A percentile compares a stretch with the other conserved stretches of the same genome.
Conservation (phyloP, 2,797 vertebrate species). For the Siniperca undulata region DNA sequence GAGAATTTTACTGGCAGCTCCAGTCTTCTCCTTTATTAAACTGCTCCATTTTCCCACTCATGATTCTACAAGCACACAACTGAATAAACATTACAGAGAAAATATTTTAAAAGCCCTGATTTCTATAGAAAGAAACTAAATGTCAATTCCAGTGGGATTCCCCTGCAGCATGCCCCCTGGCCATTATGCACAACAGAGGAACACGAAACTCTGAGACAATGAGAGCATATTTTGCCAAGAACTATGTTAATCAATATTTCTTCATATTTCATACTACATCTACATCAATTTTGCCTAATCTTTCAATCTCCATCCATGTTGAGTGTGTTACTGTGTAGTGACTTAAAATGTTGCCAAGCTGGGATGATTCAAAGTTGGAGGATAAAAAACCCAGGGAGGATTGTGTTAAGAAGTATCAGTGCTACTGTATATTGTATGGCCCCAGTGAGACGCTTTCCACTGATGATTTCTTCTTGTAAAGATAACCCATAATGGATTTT, state of each 20-base stretch:
- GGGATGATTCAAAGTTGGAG: conserved; percentile 46
- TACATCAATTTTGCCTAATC: conserved; percentile 38
- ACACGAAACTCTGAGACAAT: conserved; percentile 51
- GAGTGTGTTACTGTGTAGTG: conserved; percentile 18
- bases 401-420: conserved; percentile 39
- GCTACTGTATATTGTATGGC: conserved; percentile 38
- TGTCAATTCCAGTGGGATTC: conserved; percentile 58
- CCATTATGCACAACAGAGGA: conserved; percentile 59
- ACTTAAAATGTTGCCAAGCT: conserved; percentile 25
- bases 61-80: conserved; percentile 23
- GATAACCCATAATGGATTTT: conserved; percentile 72
- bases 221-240: conserved; percentile 52
- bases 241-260: conserved; percentile 57
- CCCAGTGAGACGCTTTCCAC: conserved; percentile 52
- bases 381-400: conserved; percentile 44
- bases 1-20: not conserved
- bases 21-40: conserved; percentile 26
- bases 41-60: conserved; percentile 1
- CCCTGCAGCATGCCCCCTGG: conserved; percentile 66
- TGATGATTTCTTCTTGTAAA: conserved; percentile 67
- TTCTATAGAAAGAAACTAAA: conserved; percentile 59
- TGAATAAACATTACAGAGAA: conserved; percentile 52
- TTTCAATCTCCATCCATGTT: conserved; percentile 29
- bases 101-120: conserved; percentile 48
- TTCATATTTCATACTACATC: conserved; percentile 28